These are phyloP conservation scores for Dipodomys ordii DNA, from an alignment of 2,113 vertebrate genomes.

Conservation along the genomic window DNA sequence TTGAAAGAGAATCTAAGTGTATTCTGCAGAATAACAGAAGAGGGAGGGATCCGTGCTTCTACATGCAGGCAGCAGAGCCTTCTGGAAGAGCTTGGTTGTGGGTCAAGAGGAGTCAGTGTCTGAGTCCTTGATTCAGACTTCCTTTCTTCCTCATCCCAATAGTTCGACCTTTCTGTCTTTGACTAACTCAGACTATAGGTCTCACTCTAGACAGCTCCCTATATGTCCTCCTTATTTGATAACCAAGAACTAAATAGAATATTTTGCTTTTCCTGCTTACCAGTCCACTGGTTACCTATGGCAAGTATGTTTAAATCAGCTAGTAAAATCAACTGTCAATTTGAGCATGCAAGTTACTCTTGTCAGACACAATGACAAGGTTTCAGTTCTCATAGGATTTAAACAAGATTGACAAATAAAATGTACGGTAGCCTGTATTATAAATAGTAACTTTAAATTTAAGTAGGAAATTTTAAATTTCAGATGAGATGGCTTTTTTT, in stretches of 20 bases:
- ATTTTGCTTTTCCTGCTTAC: not conserved
- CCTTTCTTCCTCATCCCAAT: not conserved
- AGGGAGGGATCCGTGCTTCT: not conserved
- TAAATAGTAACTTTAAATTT: not conserved
- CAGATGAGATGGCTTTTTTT: not conserved
- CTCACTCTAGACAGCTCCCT: not conserved
- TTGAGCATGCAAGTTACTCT: not conserved
- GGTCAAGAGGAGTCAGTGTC: accelerated
- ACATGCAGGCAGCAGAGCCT: not conserved
- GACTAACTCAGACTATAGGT: not conserved
- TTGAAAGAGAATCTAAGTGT: not conserved
- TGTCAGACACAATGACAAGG: not conserved
- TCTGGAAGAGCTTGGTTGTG: not conserved
- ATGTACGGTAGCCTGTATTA: not conserved
- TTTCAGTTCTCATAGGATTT: not conserved
- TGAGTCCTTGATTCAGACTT: not conserved
- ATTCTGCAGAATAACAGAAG: not conserved
- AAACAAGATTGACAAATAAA: not conserved
- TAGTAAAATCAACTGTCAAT: not conserved
- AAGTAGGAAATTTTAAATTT: constrained; percentile 8
- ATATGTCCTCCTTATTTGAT: not conserved
- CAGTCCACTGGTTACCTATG: not conserved
- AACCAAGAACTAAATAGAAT: not conserved
- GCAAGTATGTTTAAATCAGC: not conserved
- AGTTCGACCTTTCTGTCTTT: not conserved